Percentiles rank a stretch among this genome's conserved stretches.
Evolutionary conservation across 2,113 vertebrate genomes (phyloP).

Genomic region (Rafetus swinhoei): DNA sequence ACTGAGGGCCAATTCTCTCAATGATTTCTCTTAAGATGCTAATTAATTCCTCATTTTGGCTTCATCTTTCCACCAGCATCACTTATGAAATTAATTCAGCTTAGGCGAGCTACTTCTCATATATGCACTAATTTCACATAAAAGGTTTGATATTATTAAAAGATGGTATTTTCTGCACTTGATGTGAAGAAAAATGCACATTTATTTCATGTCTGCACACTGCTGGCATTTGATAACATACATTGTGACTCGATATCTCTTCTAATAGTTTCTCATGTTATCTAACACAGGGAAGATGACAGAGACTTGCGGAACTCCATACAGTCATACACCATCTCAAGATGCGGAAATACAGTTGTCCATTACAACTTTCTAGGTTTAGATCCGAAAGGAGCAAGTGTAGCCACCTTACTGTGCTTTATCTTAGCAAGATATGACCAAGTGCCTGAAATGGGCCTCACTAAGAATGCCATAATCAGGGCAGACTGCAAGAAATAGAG

Average conservation of each 20-base stretch:
- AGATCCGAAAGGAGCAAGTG: background rate
- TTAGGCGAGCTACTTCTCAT: background rate
- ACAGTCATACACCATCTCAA: background rate
- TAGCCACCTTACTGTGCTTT: background rate
- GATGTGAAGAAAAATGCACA: background rate
- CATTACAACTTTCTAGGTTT: background rate
- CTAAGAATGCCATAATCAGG: too few species aligned
- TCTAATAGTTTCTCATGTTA: background rate
- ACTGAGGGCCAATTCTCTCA: background rate
- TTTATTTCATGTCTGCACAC: slow-evolving; percentile 8
- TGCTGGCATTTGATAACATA: background rate
- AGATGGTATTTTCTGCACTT: background rate
- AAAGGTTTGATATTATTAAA: background rate
- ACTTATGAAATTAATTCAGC: background rate
- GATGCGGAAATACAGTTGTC: background rate
- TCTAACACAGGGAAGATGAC: background rate
- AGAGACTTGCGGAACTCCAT: background rate
- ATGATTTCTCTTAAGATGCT: background rate
- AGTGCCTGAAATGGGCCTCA: too few species aligned
- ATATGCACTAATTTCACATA: background rate
- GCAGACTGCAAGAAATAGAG: too few species aligned
- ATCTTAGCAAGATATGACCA: background rate
- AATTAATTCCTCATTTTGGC: background rate
- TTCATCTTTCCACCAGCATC: slow-evolving; percentile 6
- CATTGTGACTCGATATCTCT: background rate